A percentile compares a stretch with the other conserved stretches of the same genome.
Evolutionary conservation across 2,797 vertebrate genomes (phyloP).

Genomic region (Lacerta bilineata): DNA sequence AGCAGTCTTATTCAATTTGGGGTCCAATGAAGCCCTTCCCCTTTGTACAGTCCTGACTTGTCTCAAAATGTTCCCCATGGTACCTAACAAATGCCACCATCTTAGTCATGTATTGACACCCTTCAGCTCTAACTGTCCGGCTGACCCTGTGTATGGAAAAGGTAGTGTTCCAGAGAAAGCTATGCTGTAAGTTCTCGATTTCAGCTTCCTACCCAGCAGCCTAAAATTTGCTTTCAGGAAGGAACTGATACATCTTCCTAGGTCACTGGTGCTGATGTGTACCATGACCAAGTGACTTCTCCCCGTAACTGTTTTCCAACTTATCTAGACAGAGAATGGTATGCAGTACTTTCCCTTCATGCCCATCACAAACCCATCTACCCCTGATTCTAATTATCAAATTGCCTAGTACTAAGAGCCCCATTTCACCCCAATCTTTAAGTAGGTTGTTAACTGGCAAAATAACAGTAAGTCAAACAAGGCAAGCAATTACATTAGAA

Average conservation of each 20-base stretch:
- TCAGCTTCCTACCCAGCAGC: not conserved
- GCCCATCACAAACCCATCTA: not conserved
- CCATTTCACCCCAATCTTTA: not conserved
- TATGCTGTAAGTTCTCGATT: not conserved
- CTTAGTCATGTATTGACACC: not conserved
- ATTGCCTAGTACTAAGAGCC: not conserved
- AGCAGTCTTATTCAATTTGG: not conserved
- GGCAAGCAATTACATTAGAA: slow-evolving; percentile 7
- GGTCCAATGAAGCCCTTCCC: not conserved
- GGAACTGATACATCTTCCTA: not conserved
- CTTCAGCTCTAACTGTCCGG: not conserved
- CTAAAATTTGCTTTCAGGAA: slow-evolving; percentile 6
- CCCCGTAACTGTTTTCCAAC: not conserved
- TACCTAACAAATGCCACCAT: not conserved
- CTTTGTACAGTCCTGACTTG: not conserved
- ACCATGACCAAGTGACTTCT: not conserved
- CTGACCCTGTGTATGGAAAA: not conserved
- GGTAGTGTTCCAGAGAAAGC: not conserved
- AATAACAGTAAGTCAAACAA: slow-evolving; percentile 27
- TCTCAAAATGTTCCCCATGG: not conserved
- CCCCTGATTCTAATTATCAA: not conserved
- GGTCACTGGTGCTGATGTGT: too few species aligned
- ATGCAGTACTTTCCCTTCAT: not conserved
- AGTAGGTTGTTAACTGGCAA: slow-evolving; percentile 22
- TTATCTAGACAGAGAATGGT: not conserved